phyloP scores from a whole-genome alignment of 2,113 vertebrate genomes.

The Paraplagusia blochii region DNA sequence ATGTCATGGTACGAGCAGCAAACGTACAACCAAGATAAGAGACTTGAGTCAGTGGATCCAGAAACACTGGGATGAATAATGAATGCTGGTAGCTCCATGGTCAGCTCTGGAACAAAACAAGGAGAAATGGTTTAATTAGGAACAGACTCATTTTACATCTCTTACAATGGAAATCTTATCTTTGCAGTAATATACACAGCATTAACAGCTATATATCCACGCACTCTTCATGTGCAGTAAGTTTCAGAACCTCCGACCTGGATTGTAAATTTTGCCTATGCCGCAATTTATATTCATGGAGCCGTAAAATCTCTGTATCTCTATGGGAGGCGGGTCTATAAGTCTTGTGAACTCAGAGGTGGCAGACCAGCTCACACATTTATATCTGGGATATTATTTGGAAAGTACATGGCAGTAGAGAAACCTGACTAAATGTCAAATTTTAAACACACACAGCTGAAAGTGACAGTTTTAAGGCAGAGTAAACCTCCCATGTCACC shows the following conservation, averaged over 20 bases:
- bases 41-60: slow-evolving; percentile 17
- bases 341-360: slow-evolving; percentile 32
- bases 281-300: slow-evolving; percentile 59
- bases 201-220: slow-evolving; percentile 1
- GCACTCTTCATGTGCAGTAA: slow-evolving; percentile 15
- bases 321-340: slow-evolving; percentile 33
- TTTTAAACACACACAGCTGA: slow-evolving; percentile 20
- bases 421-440: slow-evolving; percentile 22
- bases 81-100: neutral
- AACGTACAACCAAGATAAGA: slow-evolving; percentile 12
- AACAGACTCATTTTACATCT: slow-evolving; percentile 17
- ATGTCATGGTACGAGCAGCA: slow-evolving; percentile 31
- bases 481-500: neutral
- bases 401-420: slow-evolving; percentile 7
- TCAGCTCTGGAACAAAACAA: slow-evolving; percentile 2
- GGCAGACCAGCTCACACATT: slow-evolving; percentile 19
- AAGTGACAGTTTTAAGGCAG: neutral
- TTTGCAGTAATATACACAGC: slow-evolving; percentile 15
- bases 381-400: slow-evolving; percentile 22
- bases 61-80: neutral
- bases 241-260: slow-evolving; percentile 34
- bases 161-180: slow-evolving; percentile 2
- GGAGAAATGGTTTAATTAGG: neutral
- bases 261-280: slow-evolving; percentile 34
- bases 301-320: slow-evolving; percentile 43